These are phyloP conservation scores for Pithecia hirsuta DNA, from an alignment of 2,797 vertebrate species.

Conservation along the genomic window DNA sequence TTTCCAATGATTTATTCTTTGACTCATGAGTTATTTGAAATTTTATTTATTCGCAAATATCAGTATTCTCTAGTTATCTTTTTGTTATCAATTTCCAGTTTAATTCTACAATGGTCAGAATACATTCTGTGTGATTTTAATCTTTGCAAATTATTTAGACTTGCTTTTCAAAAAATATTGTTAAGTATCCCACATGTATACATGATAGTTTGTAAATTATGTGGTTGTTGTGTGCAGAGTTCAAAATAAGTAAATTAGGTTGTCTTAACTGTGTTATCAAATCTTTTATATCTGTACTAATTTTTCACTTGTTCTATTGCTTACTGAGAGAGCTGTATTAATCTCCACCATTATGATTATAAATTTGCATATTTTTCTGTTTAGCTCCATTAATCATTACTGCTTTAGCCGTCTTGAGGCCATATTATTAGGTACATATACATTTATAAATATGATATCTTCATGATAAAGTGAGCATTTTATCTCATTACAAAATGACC, in stretches of 20 bases:
- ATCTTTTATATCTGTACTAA: neutral
- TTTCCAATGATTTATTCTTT: neutral
- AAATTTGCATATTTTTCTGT: neutral
- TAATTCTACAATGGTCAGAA: neutral
- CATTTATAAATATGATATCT: neutral
- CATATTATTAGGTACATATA: neutral
- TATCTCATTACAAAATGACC: neutral
- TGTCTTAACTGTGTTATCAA: neutral
- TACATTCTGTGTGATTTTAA: neutral
- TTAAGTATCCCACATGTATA: neutral
- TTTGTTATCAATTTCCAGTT: neutral
- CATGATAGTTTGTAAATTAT: neutral
- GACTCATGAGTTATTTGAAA: neutral
- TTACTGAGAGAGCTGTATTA: neutral
- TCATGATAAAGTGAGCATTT: neutral
- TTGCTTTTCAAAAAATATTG: neutral
- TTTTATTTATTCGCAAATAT: neutral
- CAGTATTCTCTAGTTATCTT: neutral
- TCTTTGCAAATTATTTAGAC: neutral
- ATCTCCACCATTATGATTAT: neutral
- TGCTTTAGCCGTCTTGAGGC: neutral
- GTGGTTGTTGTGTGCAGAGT: neutral
- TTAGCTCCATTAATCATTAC: neutral
- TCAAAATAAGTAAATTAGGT: neutral
- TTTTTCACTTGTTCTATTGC: neutral